A percentile compares a stretch with the other conserved stretches of the same genome.
Conservation (phyloP, 2,797 vertebrate genomes). For the Phaenicophaeus curvirostris region DNA sequence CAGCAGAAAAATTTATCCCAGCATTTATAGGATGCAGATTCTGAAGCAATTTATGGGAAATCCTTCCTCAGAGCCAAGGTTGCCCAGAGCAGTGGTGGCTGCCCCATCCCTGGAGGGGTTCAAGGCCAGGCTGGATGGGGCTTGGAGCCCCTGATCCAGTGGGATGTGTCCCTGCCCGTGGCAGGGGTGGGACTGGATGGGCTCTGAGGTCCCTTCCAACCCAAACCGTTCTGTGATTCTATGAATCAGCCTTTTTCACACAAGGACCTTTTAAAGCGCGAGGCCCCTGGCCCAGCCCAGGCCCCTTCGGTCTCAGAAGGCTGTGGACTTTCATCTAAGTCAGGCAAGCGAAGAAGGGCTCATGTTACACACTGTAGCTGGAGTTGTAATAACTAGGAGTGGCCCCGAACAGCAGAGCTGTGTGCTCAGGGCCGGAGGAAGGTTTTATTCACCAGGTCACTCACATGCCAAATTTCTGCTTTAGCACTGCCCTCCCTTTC, state of each 20-base stretch:
- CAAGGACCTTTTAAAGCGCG: not conserved
- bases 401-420: not conserved
- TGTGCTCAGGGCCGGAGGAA: not conserved
- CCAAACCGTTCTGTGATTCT: no score
- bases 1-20: not conserved
- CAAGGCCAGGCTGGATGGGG: no score
- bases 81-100: no score
- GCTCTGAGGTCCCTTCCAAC: no score
- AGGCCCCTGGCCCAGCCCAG: not conserved
- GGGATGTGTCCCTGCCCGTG: no score
- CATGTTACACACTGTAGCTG: not conserved
- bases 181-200: no score
- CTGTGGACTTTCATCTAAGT: not conserved
- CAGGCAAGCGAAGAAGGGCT: not conserved
- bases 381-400: not conserved
- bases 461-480: not conserved
- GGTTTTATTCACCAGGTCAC: not conserved
- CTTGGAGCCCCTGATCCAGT: no score
- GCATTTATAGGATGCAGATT: not conserved
- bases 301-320: not conserved
- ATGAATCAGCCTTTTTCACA: not conserved
- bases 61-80: not conserved
- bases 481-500: not conserved
- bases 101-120: no score
- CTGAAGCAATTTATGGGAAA: not conserved